Base-by-base conservation (phyloP, 1,140 invertebrate species). In the Orius laevigatus region DNA sequence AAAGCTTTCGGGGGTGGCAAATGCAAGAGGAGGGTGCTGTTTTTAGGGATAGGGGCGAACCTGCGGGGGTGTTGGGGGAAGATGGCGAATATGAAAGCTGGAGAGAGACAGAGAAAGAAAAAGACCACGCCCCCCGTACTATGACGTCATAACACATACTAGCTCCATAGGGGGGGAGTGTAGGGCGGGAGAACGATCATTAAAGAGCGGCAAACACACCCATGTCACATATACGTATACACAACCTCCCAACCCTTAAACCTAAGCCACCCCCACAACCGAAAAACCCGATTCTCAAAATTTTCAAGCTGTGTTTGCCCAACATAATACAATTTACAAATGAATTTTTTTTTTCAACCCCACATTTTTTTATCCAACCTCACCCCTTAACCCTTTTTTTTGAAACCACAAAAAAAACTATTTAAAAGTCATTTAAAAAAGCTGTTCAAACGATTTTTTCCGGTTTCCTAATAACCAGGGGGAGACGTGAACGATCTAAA, bases 11-110 rank as follows among this genome's bases (percentile, higher is more conserved):
- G 49, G 53, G 34, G 25, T 25, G 25, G 25, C 25, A 25, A n/a
- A 38, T n/a, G 36, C 12, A 42, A 18, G 40, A 19, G 11, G 4
- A 46, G 36, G 45, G 48, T 49, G 48, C 38, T 40, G 47, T 15
- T 34, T 40, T 12, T 47, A 52, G 52, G 48, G 57, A 56, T 56
- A 61, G 55, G 55, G 53, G 53, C 46, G 56, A 39, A 51, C 35
- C 62, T 60, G 61, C 62, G 62, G 56, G 53, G 57, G 51, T 62
- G 57, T 53, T 55, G 56, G 36, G 46, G 43, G 36, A 47, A 45
- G 41, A 34, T 35, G 41, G 32, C 20, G 42, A 46, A 51, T 43
- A 43, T 49, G 43, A 25, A 49, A 25, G 32, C 12, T 31, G 39
- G 51, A 48, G 50, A 51, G 51, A 35, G 46, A 36, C 43, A 53